A percentile compares a stretch with the other conserved stretches of the same genome.
These are phyloP conservation scores for Melitaea cinxia DNA, from an alignment of 1,140 invertebrate genomes.

Conservation along the genomic window DNA sequence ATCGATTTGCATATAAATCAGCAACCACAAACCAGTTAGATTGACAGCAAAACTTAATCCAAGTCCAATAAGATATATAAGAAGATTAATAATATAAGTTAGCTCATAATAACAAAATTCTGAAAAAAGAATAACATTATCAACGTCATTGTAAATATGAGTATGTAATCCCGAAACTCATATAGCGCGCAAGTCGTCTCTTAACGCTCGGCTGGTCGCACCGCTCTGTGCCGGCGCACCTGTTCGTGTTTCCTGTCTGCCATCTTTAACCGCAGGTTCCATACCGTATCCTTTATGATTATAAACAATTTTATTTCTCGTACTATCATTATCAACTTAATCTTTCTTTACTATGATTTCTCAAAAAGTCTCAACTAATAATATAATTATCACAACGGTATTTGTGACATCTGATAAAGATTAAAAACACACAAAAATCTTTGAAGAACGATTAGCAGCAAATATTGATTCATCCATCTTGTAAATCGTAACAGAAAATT, in stretches of 20 bases:
- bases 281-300: constrained; percentile 18
- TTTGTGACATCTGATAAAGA: too few relatives aligned
- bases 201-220: constrained; percentile 49
- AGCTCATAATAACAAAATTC: neutral
- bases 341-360: neutral
- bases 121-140: neutral
- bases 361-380: neutral
- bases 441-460: neutral
- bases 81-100: too few relatives aligned
- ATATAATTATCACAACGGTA: too few relatives aligned
- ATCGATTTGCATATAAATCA: too few relatives aligned
- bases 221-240: constrained; percentile 53
- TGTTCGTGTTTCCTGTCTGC: constrained; percentile 58
- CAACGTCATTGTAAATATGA: neutral
- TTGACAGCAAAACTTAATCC: too few relatives aligned
- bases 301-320: neutral
- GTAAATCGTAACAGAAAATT: neutral
- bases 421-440: too few relatives aligned
- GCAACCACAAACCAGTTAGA: too few relatives aligned
- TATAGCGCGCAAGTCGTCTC: constrained; percentile 28
- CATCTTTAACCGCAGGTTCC: constrained; percentile 46
- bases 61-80: too few relatives aligned
- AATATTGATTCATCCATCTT: neutral
- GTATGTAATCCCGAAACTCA: constrained; percentile 23
- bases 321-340: neutral